Percentiles rank a stretch among this genome's conserved stretches.
Conservation (phyloP, 2,888 invertebrate species). For the Nomada hirtipes region DNA sequence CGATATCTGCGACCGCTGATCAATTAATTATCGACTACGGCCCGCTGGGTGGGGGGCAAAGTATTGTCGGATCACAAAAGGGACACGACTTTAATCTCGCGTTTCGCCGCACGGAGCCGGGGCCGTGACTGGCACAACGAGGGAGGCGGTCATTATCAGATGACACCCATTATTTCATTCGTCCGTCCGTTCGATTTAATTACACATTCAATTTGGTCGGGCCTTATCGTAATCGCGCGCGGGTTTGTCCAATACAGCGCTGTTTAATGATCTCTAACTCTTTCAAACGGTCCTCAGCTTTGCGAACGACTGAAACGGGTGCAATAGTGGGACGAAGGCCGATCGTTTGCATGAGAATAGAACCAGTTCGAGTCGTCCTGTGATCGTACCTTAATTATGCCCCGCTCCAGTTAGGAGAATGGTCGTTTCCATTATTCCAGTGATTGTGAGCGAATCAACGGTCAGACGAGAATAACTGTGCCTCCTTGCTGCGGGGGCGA, state of each 20-base stretch:
- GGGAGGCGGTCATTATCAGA: conserved; percentile 75
- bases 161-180: conserved; percentile 78
- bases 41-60: conserved; percentile 65
- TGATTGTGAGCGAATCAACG: conserved; percentile 8
- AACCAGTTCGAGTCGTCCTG: conserved; percentile 17
- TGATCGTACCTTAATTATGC: conserved; percentile 52
- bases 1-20: conserved; percentile 77
- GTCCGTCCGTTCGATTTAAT: conserved; percentile 75
- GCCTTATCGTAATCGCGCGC: conserved; percentile 66
- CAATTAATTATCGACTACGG: conserved; percentile 79
- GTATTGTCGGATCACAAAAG: conserved; percentile 74
- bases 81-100: conserved; percentile 73
- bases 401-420: conserved; percentile 18
- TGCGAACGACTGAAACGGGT: conserved; percentile 23
- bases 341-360: conserved; percentile 48
- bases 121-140: conserved; percentile 76
- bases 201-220: conserved; percentile 77
- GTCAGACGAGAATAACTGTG: not conserved
- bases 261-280: conserved; percentile 62
- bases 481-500: not conserved
- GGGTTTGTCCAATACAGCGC: conserved; percentile 57
- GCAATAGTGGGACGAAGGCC: conserved; percentile 7
- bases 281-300: conserved; percentile 46
- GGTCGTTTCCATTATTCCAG: conserved; percentile 25
- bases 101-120: conserved; percentile 64